Evolutionary conservation across 2,797 vertebrate species (phyloP).

Genomic region (Mormyrops attenuatus): DNA sequence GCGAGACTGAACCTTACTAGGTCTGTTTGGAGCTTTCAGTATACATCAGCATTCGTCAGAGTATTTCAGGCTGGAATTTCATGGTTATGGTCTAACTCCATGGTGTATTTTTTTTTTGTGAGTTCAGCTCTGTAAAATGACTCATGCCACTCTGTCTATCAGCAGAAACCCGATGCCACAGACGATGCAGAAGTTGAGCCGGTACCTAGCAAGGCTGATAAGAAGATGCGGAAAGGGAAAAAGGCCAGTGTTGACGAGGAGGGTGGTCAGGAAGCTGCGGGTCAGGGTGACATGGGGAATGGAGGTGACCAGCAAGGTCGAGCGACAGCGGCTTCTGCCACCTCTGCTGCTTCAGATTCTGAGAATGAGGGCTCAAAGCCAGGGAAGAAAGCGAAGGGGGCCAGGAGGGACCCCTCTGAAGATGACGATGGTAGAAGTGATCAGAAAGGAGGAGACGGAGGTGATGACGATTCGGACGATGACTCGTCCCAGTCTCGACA

Average conservation of each 20-base stretch:
- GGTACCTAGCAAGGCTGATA: constrained; percentile 62
- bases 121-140: neutral
- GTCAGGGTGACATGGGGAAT: constrained; percentile 65
- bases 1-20: neutral
- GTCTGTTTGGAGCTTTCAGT: neutral
- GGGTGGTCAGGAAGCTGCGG: constrained; percentile 57
- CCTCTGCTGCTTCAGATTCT: constrained; percentile 49
- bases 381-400: constrained; percentile 61
- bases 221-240: constrained; percentile 76
- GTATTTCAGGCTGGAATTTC: neutral
- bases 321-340: constrained; percentile 51
- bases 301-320: constrained; percentile 64
- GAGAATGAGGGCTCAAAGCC: constrained; percentile 63
- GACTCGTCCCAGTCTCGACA: constrained; percentile 48
- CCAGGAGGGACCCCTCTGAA: constrained; percentile 58
- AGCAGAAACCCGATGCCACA: constrained; percentile 66
- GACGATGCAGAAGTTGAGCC: constrained; percentile 63
- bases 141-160: constrained; percentile 19
- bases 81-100: neutral
- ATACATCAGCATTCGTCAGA: neutral
- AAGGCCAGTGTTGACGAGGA: constrained; percentile 71
- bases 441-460: constrained; percentile 44
- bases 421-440: constrained; percentile 61
- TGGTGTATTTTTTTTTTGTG: neutral
- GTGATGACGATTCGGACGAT: constrained; percentile 70